Evolutionary conservation across 2,113 vertebrate genomes (phyloP).

Genomic region (Anolis sagrei): DNA sequence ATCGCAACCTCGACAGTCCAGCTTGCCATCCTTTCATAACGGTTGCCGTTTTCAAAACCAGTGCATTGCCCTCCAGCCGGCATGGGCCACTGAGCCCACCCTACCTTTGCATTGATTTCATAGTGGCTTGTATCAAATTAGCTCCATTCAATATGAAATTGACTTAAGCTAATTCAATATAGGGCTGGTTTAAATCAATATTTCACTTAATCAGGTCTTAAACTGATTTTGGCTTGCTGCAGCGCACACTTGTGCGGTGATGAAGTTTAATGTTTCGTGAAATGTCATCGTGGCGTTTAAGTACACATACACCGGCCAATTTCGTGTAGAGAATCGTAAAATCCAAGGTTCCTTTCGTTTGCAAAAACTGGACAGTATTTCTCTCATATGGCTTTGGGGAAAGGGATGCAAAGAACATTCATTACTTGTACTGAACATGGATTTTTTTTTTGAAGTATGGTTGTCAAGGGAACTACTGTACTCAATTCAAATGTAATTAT

Average conservation of each 20-base stretch:
- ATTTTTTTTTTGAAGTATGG: not conserved
- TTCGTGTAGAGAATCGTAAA: not conserved
- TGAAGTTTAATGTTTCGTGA: not conserved
- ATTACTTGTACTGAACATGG: not conserved
- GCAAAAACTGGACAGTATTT: not conserved
- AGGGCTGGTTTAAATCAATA: conserved; percentile 24
- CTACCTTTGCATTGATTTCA: not conserved
- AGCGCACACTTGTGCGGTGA: not conserved
- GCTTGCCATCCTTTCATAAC: too few relatives aligned
- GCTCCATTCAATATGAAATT: conserved; percentile 20
- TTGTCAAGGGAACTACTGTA: conserved; percentile 14
- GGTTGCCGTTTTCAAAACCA: not conserved
- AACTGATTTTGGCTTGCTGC: not conserved
- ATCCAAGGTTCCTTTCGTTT: not conserved
- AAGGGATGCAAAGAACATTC: not conserved
- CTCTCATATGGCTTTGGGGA: not conserved
- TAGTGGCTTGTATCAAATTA: conserved; percentile 7
- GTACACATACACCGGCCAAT: not conserved
- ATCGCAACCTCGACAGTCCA: too few relatives aligned
- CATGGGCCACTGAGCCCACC: not conserved
- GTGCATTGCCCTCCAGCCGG: not conserved
- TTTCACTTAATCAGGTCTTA: conserved; percentile 11
- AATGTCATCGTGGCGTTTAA: not conserved
- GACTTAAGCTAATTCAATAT: conserved; percentile 29
- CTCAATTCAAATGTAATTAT: not conserved